These are phyloP conservation scores for Poecilus cupreus DNA, from an alignment of 2,888 invertebrate genomes.

Conservation along the genomic window DNA sequence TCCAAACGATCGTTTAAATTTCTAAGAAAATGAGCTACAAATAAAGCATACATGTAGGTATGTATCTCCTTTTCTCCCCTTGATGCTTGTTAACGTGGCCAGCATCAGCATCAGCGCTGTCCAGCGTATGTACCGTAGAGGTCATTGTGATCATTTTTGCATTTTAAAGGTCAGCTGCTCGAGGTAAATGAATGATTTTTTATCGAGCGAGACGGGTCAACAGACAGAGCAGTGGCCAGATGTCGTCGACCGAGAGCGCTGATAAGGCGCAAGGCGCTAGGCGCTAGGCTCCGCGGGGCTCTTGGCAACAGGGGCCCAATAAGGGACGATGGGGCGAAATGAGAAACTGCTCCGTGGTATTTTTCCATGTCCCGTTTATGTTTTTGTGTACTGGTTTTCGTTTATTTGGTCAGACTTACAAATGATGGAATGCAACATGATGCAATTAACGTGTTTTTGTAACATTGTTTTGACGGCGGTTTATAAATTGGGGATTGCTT, in stretches of 20 bases:
- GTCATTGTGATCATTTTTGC: constrained; percentile 70
- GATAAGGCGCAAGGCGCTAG: background rate
- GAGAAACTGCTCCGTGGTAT: background rate
- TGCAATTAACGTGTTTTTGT: background rate
- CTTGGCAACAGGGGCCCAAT: background rate
- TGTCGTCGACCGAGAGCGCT: constrained; percentile 8
- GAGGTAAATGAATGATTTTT: constrained; percentile 68
- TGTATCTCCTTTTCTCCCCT: constrained; percentile 13
- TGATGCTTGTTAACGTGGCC: background rate
- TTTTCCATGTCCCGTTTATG: background rate
- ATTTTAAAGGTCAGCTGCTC: constrained; percentile 71
- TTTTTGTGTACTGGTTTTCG: background rate
- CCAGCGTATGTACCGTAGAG: constrained; percentile 64
- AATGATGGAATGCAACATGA: background rate
- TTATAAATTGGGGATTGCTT: background rate
- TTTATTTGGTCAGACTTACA: background rate
- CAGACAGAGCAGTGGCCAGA: constrained; percentile 17
- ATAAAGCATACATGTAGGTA: constrained; percentile 16
- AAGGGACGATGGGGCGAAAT: background rate
- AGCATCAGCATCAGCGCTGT: constrained; percentile 61
- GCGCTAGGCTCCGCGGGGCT: background rate
- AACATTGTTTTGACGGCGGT: background rate
- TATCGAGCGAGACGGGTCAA: constrained; percentile 58
- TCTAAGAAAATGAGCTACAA: constrained; percentile 13
- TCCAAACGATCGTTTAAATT: constrained; percentile 9